Evolutionary conservation across 2,888 invertebrate species (phyloP), one percentile per base, ranked within the genome.

Genomic region (Rhopalosiphum nymphaeae): DNA sequence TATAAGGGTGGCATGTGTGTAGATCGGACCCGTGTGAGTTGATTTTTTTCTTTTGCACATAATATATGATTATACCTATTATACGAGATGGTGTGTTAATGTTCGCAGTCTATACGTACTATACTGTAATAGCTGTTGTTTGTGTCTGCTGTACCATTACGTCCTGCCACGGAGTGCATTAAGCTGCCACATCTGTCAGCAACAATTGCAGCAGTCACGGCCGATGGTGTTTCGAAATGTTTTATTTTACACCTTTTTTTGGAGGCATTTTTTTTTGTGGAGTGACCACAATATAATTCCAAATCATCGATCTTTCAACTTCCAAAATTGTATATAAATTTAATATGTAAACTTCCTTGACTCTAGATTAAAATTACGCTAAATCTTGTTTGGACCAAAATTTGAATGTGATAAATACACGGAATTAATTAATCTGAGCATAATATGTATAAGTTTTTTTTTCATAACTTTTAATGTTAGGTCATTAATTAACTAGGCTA

Each of bases 111-210:
- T 53, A 53, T 16, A 53, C 21, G 53, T 53, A 21, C 36, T 21
- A 78, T 78, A 36, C 78, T 9, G 78, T 36, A 78, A 78, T 78
- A 36, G 78, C 36, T 21, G 78, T 78, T 78, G 78, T 78, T 36
- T 21, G 36, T 78, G 78, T 78, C 78, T 21, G 36, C 78, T 2
- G 36, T 78, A 36, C 78, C 78, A 78, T 78, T 78, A 36, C 78
- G 78, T 78, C 36, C 78, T 36, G 36, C 36, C 78, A 25, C 21
- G 21, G 78, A 78, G 78, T 78, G 78, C 78, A 78, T 78, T 78
- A 78, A 42, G 36, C 78, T 78, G 78, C 78, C 78, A 78, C 78
- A 78, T 78, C 78, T 36, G 78, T 78, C 78, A 78, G 78, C 21
- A 78, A 78, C 36, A 78, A 78, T 36, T 21, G 78, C 36, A 36